Base-by-base conservation (phyloP, 2,888 invertebrate genomes). In the Catocala sponsa region DNA sequence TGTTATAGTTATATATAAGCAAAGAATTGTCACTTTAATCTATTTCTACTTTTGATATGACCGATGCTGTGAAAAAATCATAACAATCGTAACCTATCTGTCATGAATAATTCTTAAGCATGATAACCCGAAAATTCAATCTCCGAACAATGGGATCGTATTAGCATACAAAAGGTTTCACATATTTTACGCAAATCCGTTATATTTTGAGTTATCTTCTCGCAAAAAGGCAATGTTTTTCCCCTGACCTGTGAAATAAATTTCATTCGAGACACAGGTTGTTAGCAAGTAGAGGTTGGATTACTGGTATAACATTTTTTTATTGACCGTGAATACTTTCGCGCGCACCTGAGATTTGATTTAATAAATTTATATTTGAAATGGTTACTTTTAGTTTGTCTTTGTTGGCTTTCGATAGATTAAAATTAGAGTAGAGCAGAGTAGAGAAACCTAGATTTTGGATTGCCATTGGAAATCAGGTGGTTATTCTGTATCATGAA, bases 131-230 rank as follows among this genome's bases (percentile, higher is more conserved):
- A 90, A 92, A 91, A 92, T 94, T 93, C 94, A 94, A 94, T 94
- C 92, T 91, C 88, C 92, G 91, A 92, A 93, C 93, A 92, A 94
- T 93, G 88, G 91, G 88, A 91, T 92, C 89, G 86, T 92, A 94
- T 94, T 94, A 94, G 91, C 94, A 94, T 94, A 94, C 92, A 94
- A 93, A 94, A 93, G 92, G 93, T 90, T 92, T 92, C 93, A 92
- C 91, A 94, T 93, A 94, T 94, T 91, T 93, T 91, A 92, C 91
- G 91, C 88, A 91, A 90, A 93, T 91, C 92, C 91, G 91, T 90
- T 91, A 90, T 91, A 92, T 91, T 92, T 92, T 91, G 92, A 91
- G 91, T 91, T 92, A 92, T 91, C 87, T 91, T 85, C 86, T 85
- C 81, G 84, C 87, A 90, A 89, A 91, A 90, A 88, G 89, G 87